These are phyloP conservation scores for Spilogale gracilis DNA, from an alignment of 2,113 vertebrate genomes.

Conservation along the genomic window DNA sequence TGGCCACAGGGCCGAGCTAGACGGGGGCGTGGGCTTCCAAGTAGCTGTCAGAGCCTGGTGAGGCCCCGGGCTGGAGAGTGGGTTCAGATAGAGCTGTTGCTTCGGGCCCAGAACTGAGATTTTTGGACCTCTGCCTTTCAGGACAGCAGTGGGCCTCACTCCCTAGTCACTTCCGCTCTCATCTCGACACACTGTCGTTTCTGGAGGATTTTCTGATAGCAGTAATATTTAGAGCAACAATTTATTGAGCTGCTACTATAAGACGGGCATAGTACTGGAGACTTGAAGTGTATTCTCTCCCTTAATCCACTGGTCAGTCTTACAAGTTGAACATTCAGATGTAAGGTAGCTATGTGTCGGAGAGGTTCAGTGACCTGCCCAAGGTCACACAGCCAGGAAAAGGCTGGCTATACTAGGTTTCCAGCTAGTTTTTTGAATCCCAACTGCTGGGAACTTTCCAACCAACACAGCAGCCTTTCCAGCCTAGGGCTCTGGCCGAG, in stretches of 20 bases:
- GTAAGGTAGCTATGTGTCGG: neutral
- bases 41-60: neutral
- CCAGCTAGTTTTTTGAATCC: neutral
- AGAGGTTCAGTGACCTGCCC: neutral
- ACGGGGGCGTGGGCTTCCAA: neutral
- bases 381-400: neutral
- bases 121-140: neutral
- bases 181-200: neutral
- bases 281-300: neutral
- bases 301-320: neutral
- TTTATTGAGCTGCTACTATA: neutral
- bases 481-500: neutral
- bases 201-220: neutral
- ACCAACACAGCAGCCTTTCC: neutral
- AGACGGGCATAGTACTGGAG: neutral
- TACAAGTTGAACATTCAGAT: neutral
- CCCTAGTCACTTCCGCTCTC: rapidly evolving
- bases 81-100: neutral
- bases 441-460: neutral
- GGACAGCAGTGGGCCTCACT: neutral
- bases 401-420: neutral
- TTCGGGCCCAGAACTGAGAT: neutral
- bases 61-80: neutral
- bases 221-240: neutral
- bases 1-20: neutral